Percentiles rank a stretch among this genome's conserved stretches.
These are phyloP conservation scores for Ceyx margarethae DNA, from an alignment of 2,113 vertebrate species.

Conservation along the genomic window DNA sequence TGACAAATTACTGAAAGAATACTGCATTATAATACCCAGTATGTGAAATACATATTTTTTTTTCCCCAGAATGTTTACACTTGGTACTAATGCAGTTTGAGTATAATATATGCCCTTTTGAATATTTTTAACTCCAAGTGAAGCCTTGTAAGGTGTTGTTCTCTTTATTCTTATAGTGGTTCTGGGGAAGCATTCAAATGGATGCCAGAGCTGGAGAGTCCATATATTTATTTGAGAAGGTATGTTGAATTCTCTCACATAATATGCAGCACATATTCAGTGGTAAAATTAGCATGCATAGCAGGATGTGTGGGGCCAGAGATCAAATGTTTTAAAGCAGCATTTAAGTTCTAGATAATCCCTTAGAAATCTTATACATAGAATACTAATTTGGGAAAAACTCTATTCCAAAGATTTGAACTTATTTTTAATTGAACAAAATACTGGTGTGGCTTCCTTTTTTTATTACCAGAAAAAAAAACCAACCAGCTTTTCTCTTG, in stretches of 20 bases:
- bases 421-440: background rate
- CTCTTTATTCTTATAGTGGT: conserved; percentile 82
- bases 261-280: background rate
- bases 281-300: background rate
- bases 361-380: background rate
- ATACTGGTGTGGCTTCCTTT: background rate
- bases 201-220: conserved; percentile 95
- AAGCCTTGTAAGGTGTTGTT: background rate
- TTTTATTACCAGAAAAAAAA: no score
- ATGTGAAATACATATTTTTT: background rate
- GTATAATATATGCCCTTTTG: background rate
- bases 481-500: accelerated
- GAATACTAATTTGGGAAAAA: background rate
- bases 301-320: background rate
- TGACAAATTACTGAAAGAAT: background rate
- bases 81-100: background rate
- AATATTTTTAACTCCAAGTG: background rate
- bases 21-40: background rate
- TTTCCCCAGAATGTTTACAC: background rate
- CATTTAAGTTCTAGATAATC: background rate
- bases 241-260: conserved; percentile 32
- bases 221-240: conserved; percentile 97
- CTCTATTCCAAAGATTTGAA: background rate
- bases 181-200: conserved; percentile 99
- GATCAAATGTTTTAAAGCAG: background rate